Evolutionary conservation across 2,888 invertebrate genomes (phyloP).

Genomic region (Nephrotoma flavescens): DNA sequence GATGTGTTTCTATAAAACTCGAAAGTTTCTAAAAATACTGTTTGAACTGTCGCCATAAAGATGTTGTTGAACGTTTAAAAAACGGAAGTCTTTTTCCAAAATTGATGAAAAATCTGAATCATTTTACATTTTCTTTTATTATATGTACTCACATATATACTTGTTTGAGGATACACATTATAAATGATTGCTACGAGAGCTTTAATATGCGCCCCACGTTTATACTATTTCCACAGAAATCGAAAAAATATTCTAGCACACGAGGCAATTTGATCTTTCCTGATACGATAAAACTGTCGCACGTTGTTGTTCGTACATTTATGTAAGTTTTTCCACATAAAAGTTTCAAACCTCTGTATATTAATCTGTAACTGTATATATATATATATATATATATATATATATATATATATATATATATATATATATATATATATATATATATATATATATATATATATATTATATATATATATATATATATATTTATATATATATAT

Average conservation of each 20-base stretch:
- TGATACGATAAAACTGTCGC: background rate
- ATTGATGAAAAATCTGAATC: too few species aligned
- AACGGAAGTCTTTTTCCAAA: too few species aligned
- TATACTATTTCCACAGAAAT: too few species aligned
- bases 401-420: background rate
- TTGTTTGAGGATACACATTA: too few species aligned
- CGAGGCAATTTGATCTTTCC: background rate
- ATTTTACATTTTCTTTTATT: too few species aligned
- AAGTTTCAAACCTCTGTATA: background rate
- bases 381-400: background rate
- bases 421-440: background rate
- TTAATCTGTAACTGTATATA: background rate
- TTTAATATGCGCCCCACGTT: too few species aligned
- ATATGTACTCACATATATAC: too few species aligned
- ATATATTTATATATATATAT: background rate
- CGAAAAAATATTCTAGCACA: background rate
- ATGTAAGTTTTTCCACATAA: background rate
- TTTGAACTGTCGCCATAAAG: too few species aligned
- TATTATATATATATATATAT: background rate
- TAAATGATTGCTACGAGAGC: too few species aligned
- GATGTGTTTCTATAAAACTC: too few species aligned
- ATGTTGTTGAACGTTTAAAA: too few species aligned
- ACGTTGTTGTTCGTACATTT: background rate
- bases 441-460: background rate
- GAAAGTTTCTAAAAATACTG: too few species aligned